Percentiles rank a stretch among this genome's conserved stretches.
phyloP scores from a whole-genome alignment of 1,140 invertebrate species.

The Dendroctonus ponderosae region DNA sequence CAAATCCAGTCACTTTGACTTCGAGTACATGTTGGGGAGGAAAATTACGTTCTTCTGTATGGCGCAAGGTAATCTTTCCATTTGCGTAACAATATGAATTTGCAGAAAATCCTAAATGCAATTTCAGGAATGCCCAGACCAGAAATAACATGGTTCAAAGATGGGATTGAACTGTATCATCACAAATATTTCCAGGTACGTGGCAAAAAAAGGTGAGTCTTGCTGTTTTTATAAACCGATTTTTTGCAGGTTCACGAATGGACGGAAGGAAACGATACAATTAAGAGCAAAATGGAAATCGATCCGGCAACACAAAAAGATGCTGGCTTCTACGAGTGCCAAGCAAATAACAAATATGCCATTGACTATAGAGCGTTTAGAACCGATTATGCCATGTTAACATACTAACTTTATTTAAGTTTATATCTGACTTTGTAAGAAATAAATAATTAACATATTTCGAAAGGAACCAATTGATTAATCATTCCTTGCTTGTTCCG shows the following conservation, averaged over 20 bases:
- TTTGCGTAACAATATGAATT: neutral
- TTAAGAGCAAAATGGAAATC: slow-evolving; percentile 91
- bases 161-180: slow-evolving; percentile 83
- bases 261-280: slow-evolving; percentile 75
- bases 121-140: slow-evolving; percentile 65
- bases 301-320: slow-evolving; percentile 94
- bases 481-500: too few relatives aligned
- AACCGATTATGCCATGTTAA: slow-evolving; percentile 68
- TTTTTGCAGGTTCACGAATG: slow-evolving; percentile 79
- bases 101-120: neutral
- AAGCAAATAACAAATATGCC: slow-evolving; percentile 75
- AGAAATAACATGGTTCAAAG: slow-evolving; percentile 91
- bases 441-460: too few relatives aligned
- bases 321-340: slow-evolving; percentile 71
- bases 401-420: slow-evolving; percentile 51
- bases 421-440: neutral
- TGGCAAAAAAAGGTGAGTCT: neutral
- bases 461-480: too few relatives aligned
- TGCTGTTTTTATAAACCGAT: too few relatives aligned
- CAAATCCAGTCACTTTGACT: slow-evolving; percentile 86
- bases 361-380: slow-evolving; percentile 69
- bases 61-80: slow-evolving; percentile 64
- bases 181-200: slow-evolving; percentile 83
- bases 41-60: slow-evolving; percentile 91
- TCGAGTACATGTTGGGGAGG: slow-evolving; percentile 88